These are phyloP conservation scores for Spicauda simplicius DNA, from an alignment of 2,888 invertebrate species.

Conservation along the genomic window DNA sequence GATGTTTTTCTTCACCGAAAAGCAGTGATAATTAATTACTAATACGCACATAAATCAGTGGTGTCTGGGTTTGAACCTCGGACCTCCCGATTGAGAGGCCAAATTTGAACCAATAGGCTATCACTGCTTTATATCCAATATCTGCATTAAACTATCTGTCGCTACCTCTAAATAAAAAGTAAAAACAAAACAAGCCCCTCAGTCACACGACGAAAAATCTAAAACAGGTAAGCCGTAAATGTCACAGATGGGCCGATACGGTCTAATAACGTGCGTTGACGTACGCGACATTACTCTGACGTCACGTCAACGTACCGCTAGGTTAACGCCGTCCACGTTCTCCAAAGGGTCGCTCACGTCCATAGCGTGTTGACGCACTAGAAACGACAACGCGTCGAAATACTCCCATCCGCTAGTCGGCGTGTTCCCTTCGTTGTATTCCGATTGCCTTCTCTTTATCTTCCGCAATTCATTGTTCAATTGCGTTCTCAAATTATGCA, in stretches of 20 bases:
- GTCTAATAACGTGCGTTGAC: constrained; percentile 1
- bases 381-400: constrained; percentile 71
- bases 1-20: no score
- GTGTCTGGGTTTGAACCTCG: no score
- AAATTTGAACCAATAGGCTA: no score
- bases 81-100: no score
- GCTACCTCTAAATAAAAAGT: no score
- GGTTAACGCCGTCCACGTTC: constrained; percentile 64
- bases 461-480: constrained; percentile 75
- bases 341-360: constrained; percentile 56
- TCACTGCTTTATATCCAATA: no score
- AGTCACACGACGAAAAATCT: no score
- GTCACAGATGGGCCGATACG: neutral
- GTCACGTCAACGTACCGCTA: constrained; percentile 60
- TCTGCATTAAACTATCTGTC: no score
- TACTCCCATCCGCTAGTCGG: constrained; percentile 74
- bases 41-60: no score
- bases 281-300: constrained; percentile 12
- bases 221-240: no score
- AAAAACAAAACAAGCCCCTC: no score
- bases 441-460: constrained; percentile 62
- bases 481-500: constrained; percentile 75
- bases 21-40: no score
- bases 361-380: constrained; percentile 56
- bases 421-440: constrained; percentile 42